phyloP scores from a whole-genome alignment of 1,140 invertebrate species.

The Drosophila navojoa region DNA sequence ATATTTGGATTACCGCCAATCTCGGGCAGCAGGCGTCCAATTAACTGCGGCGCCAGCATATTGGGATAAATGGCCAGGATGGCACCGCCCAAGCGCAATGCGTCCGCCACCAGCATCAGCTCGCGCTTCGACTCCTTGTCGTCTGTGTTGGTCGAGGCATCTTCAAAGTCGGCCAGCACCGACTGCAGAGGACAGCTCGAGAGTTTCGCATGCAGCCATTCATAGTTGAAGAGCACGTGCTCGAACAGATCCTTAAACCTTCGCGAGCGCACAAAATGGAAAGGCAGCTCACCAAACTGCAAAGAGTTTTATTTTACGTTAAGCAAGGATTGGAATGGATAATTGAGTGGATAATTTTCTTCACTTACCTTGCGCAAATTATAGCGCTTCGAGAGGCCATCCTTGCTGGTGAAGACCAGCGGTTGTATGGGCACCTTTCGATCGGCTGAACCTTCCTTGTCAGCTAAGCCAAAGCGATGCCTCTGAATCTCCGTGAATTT shows the following conservation, averaged over 20 bases:
- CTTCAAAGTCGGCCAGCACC: conserved; percentile 97
- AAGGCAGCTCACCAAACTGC: conserved; percentile 97
- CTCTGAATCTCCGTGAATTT: conserved; percentile 97
- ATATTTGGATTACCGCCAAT: conserved; percentile 91
- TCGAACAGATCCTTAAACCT: conserved; percentile 97
- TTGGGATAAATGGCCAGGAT: conserved; percentile 95
- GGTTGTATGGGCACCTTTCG: conserved; percentile 98
- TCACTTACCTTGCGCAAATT: conserved; percentile 91
- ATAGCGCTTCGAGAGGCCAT: conserved; percentile 93
- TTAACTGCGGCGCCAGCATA: conserved; percentile 97
- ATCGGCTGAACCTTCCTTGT: conserved; percentile 96
- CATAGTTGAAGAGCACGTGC: conserved; percentile 98
- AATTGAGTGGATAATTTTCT: background rate
- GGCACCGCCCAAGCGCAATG: conserved; percentile 94
- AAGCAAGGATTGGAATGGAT: background rate
- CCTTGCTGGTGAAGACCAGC: conserved; percentile 94
- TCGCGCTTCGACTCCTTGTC: conserved; percentile 94
- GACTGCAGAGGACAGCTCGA: conserved; percentile 97
- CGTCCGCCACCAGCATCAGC: conserved; percentile 96
- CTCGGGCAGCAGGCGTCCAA: conserved; percentile 96
- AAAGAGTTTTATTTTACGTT: conserved; percentile 41
- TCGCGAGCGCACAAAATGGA: conserved; percentile 94
- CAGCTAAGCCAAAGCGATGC: conserved; percentile 90
- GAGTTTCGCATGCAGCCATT: conserved; percentile 98
- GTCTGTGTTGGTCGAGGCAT: conserved; percentile 93